Percentiles rank a stretch among this genome's conserved stretches.
phyloP scores from a whole-genome alignment of 1,140 invertebrate species.

The Lysiphlebus fabarum region DNA sequence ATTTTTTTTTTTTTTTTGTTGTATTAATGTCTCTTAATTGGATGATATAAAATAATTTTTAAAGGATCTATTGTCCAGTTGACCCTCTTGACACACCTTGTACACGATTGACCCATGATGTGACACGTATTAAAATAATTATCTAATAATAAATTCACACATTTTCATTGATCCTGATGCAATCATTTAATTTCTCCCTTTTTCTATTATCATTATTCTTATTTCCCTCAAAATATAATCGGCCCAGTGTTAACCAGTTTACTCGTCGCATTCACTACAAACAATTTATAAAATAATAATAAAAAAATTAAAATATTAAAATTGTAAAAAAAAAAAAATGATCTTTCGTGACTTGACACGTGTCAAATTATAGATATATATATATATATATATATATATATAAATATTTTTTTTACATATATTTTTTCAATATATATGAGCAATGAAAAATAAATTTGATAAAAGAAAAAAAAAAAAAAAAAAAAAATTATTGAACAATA shows the following conservation, averaged over 20 bases:
- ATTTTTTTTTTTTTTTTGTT: too few species aligned
- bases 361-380: too few species aligned
- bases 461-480: conserved; percentile 2
- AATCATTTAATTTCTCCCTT: not conserved
- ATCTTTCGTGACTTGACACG: conserved; percentile 36
- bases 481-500: not conserved
- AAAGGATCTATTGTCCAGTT: conserved; percentile 4
- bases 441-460: too few species aligned
- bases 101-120: conserved; percentile 23
- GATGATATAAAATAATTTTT: conserved; percentile 27
- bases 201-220: too few species aligned
- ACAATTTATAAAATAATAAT: too few species aligned
- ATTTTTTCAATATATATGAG: not conserved
- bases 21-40: conserved; percentile 36
- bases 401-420: too few species aligned
- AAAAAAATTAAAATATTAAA: too few species aligned
- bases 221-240: too few species aligned
- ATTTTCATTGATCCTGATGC: conserved; percentile 1
- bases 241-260: too few species aligned
- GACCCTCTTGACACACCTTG: conserved; percentile 25
- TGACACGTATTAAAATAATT: conserved; percentile 29
- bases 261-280: too few species aligned
- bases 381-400: too few species aligned
- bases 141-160: not conserved
- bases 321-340: conserved; percentile 26